phyloP scores from a whole-genome alignment of 2,113 vertebrate genomes.

The Lontra canadensis region DNA sequence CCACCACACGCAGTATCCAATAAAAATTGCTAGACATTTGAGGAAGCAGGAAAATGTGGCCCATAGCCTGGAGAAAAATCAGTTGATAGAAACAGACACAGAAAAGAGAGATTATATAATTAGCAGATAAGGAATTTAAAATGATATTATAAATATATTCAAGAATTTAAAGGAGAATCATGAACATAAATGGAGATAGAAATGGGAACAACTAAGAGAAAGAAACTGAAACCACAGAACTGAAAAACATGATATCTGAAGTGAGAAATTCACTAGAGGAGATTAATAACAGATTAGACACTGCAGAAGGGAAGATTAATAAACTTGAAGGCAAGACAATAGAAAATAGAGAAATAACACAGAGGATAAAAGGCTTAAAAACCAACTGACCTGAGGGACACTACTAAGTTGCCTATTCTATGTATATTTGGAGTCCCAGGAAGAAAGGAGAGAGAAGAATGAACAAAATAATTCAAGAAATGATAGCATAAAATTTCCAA shows the following conservation, averaged over 20 bases:
- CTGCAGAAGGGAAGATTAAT: neutral
- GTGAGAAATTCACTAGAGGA: neutral
- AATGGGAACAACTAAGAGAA: neutral
- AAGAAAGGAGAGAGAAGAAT: neutral
- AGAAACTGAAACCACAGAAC: neutral
- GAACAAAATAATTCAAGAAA: neutral
- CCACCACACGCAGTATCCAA: neutral
- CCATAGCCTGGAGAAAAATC: neutral
- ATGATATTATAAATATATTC: neutral
- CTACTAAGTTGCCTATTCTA: neutral
- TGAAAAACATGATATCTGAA: neutral
- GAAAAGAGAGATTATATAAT: neutral
- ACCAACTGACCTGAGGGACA: neutral
- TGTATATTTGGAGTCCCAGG: neutral
- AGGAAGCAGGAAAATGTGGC: neutral
- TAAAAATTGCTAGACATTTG: neutral
- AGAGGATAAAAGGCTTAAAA: neutral
- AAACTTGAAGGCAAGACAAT: neutral
- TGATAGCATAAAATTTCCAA: neutral
- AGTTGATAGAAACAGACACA: neutral
- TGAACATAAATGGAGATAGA: neutral
- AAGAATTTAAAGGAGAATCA: neutral
- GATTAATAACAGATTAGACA: neutral
- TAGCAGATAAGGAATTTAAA: neutral
- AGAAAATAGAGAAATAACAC: neutral